phyloP scores from a whole-genome alignment of 2,888 invertebrate species.

The Polydrusus tereticollis region DNA sequence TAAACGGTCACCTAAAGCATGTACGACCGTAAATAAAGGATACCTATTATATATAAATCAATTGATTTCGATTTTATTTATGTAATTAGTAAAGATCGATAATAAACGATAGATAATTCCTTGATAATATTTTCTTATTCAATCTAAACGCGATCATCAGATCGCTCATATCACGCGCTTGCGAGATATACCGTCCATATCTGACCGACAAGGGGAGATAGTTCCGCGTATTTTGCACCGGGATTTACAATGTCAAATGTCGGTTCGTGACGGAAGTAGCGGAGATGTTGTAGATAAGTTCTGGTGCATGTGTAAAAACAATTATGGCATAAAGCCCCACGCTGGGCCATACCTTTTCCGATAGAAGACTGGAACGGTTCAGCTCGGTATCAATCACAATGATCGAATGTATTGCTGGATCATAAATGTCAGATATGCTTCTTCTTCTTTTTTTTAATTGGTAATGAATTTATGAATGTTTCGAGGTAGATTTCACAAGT shows the following conservation, averaged over 20 bases:
- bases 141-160: no score
- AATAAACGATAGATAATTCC: no score
- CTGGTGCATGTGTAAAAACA: conserved; percentile 62
- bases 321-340: conserved; percentile 50
- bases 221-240: conserved; percentile 20
- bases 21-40: no score
- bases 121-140: not conserved
- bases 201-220: conserved; percentile 10
- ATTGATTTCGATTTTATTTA: no score
- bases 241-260: conserved; percentile 49
- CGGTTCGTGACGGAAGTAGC: conserved; percentile 61
- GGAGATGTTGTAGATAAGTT: conserved; percentile 59
- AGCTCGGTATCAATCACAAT: conserved; percentile 34
- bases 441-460: not conserved
- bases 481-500: no score
- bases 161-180: not conserved
- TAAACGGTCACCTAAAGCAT: no score
- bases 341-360: conserved; percentile 39
- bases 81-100: no score
- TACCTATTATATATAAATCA: conserved; percentile 40
- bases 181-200: not conserved
- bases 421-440: conserved; percentile 8
- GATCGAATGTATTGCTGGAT: conserved; percentile 27
- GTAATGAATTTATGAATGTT: not conserved
- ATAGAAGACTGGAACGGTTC: conserved; percentile 14